Conservation (phyloP, 2,888 invertebrate species). For the Scaptomyza cyrtandrae region DNA sequence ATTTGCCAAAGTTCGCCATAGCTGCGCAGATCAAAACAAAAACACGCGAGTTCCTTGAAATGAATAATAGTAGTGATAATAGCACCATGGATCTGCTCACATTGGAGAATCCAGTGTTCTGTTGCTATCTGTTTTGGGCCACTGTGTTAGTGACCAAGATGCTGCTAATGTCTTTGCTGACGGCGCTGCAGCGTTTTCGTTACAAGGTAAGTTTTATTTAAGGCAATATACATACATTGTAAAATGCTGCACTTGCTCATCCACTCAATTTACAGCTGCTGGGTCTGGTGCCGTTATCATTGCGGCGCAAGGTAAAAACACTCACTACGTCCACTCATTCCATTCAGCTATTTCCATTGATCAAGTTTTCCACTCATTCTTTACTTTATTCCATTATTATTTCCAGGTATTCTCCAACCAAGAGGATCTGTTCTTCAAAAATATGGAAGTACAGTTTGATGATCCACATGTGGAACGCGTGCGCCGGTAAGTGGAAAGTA, state of each 20-base stretch:
- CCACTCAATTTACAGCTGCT: constrained; percentile 66
- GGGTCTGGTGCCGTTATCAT: constrained; percentile 62
- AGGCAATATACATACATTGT: no score
- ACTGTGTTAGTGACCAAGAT: constrained; percentile 84
- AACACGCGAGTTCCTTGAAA: not conserved
- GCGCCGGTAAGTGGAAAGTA: constrained; percentile 79
- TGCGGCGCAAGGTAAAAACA: constrained; percentile 69
- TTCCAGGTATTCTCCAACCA: constrained; percentile 86
- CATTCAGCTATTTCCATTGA: not conserved
- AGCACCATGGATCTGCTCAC: constrained; percentile 60
- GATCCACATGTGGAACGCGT: constrained; percentile 85
- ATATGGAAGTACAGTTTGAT: constrained; percentile 82
- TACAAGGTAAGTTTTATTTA: constrained; percentile 84
- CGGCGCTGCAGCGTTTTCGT: constrained; percentile 83
- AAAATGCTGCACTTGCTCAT: constrained; percentile 9
- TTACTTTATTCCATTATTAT: no score
- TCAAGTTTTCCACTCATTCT: not conserved
- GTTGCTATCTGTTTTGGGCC: constrained; percentile 83
- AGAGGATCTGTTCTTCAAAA: constrained; percentile 85
- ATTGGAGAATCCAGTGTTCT: constrained; percentile 83
- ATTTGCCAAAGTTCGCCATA: constrained; percentile 31
- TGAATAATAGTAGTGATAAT: constrained; percentile 1
- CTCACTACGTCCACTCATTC: constrained; percentile 5
- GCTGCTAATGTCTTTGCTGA: constrained; percentile 84
- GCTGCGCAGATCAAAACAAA: constrained; percentile 17